Conservation (phyloP, 1,140 invertebrate genomes). For the Aphidius ervi region DNA sequence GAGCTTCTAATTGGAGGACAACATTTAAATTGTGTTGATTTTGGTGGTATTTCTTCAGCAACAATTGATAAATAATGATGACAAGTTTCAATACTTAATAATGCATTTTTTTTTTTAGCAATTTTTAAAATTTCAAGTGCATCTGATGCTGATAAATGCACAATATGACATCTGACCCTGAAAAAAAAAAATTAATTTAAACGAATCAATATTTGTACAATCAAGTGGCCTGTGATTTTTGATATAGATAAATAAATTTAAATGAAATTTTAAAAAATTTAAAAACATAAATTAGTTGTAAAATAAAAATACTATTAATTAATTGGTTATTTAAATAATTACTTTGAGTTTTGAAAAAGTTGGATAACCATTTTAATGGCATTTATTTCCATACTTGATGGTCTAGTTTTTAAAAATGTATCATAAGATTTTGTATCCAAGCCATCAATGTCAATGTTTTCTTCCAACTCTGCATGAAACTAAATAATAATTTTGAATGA, state of each 20-base stretch:
- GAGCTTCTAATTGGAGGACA: slow-evolving; percentile 65
- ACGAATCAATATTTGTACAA: not conserved
- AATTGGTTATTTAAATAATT: slow-evolving; percentile 34
- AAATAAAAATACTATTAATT: too few relatives aligned
- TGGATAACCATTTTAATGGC: slow-evolving; percentile 60
- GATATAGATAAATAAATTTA: too few relatives aligned
- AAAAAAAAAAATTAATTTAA: slow-evolving; percentile 20
- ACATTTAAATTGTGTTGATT: slow-evolving; percentile 66
- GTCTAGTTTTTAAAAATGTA: slow-evolving; percentile 63
- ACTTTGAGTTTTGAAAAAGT: slow-evolving; percentile 58
- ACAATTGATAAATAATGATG: slow-evolving; percentile 67
- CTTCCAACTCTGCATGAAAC: slow-evolving; percentile 66
- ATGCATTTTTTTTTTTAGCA: slow-evolving; percentile 46
- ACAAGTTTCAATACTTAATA: slow-evolving; percentile 67
- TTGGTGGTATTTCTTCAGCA: slow-evolving; percentile 60
- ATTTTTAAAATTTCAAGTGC: slow-evolving; percentile 52
- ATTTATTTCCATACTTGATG: slow-evolving; percentile 62
- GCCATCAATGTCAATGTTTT: slow-evolving; percentile 24
- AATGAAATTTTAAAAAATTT: too few relatives aligned
- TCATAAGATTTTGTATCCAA: slow-evolving; percentile 57
- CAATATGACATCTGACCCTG: slow-evolving; percentile 65
- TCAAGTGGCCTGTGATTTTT: not conserved
- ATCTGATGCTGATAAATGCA: slow-evolving; percentile 65
- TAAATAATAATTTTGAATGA: too few relatives aligned
- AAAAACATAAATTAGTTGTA: too few relatives aligned